These are phyloP conservation scores for Samia ricini DNA, from an alignment of 1,140 invertebrate species.

Conservation along the genomic window DNA sequence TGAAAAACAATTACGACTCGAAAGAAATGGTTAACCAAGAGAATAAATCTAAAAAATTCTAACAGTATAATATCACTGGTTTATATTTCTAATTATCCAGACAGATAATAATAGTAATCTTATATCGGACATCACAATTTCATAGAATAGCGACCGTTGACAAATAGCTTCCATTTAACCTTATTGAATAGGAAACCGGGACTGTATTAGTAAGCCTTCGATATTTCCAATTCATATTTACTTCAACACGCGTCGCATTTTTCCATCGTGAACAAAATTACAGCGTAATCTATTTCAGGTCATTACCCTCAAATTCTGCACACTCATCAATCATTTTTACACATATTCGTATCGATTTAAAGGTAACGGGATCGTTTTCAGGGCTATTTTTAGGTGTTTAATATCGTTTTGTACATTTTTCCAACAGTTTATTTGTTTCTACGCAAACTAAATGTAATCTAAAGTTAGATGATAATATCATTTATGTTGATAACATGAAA, in stretches of 20 bases:
- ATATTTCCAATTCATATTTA: conserved; percentile 1
- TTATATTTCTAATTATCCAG: neutral
- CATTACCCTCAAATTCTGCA: neutral
- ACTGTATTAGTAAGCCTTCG: neutral
- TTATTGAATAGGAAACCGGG: neutral
- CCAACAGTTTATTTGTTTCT: too few species aligned
- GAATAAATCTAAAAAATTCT: too few species aligned
- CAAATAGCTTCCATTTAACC: conserved; percentile 1
- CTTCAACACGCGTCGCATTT: neutral
- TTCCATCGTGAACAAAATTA: neutral
- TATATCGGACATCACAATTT: neutral
- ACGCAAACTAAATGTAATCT: too few species aligned
- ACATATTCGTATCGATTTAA: neutral
- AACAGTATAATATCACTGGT: neutral
- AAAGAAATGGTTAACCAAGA: too few species aligned
- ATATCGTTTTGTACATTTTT: neutral
- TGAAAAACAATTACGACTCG: too few species aligned
- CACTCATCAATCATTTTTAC: neutral
- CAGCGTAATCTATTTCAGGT: neutral
- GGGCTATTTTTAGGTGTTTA: neutral
- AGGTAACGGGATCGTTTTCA: neutral
- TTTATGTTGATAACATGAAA: neutral
- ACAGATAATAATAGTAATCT: neutral
- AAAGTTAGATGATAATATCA: neutral
- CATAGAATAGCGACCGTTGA: neutral